Conservation (phyloP, 2,113 vertebrate genomes). For the Macrotus californicus region DNA sequence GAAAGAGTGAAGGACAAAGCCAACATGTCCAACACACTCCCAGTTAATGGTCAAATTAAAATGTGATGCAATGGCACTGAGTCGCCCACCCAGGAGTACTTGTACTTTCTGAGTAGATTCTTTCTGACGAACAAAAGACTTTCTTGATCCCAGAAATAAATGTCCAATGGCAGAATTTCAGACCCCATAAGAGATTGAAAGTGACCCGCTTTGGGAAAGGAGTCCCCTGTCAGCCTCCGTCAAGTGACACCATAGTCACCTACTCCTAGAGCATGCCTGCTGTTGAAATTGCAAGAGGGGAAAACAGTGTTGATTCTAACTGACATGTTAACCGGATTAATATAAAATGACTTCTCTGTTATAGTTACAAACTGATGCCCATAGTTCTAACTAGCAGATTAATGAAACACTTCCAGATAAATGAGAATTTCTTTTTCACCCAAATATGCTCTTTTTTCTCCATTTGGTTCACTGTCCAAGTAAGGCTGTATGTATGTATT, state of each 20-base stretch:
- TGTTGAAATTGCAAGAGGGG: not conserved
- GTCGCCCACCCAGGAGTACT: not conserved
- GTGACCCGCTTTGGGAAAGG: not conserved
- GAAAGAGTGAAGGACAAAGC: not conserved
- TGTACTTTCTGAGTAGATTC: not conserved
- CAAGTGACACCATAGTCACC: not conserved
- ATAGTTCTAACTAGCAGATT: not conserved
- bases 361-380: not conserved
- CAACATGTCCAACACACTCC: not conserved
- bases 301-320: not conserved
- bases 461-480: not conserved
- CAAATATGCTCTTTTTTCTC: not conserved
- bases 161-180: not conserved
- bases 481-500: not conserved
- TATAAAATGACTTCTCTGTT: not conserved
- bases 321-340: not conserved
- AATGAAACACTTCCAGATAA: constrained; percentile 22
- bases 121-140: not conserved
- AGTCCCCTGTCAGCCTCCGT: not conserved
- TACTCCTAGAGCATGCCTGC: not conserved
- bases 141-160: not conserved
- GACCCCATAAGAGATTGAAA: not conserved
- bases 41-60: not conserved
- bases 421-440: not conserved
- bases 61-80: not conserved